Conservation (phyloP, 1,140 invertebrate species). For the Camponotus floridanus region DNA sequence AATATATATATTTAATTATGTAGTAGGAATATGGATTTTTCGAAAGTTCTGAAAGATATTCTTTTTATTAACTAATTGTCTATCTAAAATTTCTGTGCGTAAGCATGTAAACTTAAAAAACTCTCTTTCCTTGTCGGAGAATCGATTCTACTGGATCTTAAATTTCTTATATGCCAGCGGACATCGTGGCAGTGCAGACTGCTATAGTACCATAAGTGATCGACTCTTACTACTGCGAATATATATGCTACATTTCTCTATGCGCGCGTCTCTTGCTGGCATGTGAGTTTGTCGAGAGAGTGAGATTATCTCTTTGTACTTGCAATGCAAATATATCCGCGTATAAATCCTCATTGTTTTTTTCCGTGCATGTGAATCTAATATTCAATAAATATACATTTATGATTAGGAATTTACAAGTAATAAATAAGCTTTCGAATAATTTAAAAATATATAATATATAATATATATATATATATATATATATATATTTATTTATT, state of each 20-base stretch:
- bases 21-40: not conserved
- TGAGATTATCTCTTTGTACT: not conserved
- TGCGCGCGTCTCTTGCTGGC: not conserved
- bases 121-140: conserved; percentile 4
- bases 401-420: not conserved
- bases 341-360: not conserved
- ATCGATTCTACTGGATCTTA: conserved; percentile 49
- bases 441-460: too few species aligned
- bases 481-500: too few species aligned
- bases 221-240: conserved; percentile 67
- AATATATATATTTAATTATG: too few species aligned
- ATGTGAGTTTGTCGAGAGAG: not conserved
- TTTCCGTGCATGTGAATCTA: not conserved
- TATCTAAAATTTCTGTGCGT: not conserved
- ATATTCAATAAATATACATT: not conserved
- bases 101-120: conserved; percentile 13
- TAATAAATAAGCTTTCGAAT: not conserved
- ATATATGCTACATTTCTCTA: not conserved
- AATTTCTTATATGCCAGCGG: conserved; percentile 43
- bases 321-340: not conserved
- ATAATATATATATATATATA: too few species aligned
- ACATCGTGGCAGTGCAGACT: conserved; percentile 21
- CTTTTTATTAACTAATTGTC: not conserved
- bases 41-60: not conserved
- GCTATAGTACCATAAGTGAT: conserved; percentile 53